Conservation (phyloP, 2,113 vertebrate genomes). For the Cyphomyrus plagiostoma region DNA sequence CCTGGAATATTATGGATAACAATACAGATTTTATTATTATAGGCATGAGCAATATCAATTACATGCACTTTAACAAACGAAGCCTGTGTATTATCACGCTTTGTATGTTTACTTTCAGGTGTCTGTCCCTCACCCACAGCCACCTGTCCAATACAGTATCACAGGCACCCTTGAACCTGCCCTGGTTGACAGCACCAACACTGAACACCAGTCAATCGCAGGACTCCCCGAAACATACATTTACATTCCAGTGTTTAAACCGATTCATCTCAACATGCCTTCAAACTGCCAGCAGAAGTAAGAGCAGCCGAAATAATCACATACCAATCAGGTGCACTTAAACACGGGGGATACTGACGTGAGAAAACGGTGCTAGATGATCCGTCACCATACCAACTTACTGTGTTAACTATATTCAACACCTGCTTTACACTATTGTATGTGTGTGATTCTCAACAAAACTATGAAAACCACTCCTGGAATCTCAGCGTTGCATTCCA, state of each 20-base stretch:
- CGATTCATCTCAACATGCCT: neutral
- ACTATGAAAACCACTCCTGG: neutral
- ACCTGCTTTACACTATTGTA: neutral
- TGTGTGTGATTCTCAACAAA: neutral
- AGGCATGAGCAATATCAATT: neutral
- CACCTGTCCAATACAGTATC: neutral
- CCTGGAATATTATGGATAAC: constrained; percentile 23
- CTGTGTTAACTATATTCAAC: neutral
- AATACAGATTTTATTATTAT: neutral
- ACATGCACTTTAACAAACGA: neutral
- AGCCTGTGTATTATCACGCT: neutral
- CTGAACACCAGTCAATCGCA: neutral
- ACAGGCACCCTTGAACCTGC: neutral
- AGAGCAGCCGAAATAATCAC: neutral
- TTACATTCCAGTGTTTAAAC: neutral
- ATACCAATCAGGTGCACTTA: neutral
- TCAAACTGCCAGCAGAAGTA: neutral
- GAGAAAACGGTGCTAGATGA: neutral
- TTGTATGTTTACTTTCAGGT: neutral
- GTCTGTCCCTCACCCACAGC: neutral
- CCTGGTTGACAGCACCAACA: neutral
- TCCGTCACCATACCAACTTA: neutral
- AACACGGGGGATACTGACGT: neutral
- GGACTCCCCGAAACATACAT: neutral
- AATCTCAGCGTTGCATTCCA: neutral